Base-by-base conservation (phyloP, 2,888 invertebrate genomes). In the Diplolepis rosae region DNA sequence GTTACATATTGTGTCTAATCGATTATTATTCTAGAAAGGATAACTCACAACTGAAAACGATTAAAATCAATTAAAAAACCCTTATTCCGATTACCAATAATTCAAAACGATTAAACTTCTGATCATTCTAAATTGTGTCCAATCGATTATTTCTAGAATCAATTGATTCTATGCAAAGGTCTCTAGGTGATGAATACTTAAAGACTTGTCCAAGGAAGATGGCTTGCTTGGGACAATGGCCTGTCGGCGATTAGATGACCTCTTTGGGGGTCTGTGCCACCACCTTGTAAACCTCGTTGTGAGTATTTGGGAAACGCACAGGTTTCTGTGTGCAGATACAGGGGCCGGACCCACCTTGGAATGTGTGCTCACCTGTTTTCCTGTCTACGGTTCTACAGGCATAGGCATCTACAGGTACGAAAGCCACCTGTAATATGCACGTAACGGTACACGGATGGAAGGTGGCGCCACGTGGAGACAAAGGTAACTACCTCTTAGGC, bases 401-500 rank as follows among this genome's bases (percentile, higher is more conserved):
- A n/a, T n/a, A n/a, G n/a, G n/a, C n/a, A n/a, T n/a, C 61, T 68
- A 72, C 72, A 71, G 70, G 75, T 78, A 79, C 77, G 75, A 76
- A 77, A 76, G 79, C 81, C 83, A 85, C 84, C 86, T 86, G 87
- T 84, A 84, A 80, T 74, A 72, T 75, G 70, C 70, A 72, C 70
- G 81, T 87, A 87, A 87, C 87, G 87, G 87, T 86, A 87, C 80
- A 82, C 76, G 3, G 24, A 61, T 75, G 85, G 78, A 84, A 79
- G 72, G 85, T 86, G 84, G 88, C 85, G 87, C 86, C 83, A 73
- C 80, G 79, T 71, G 72, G 77, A 77, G 69, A 54, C 69, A 69
- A 66, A 54, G 65, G 72, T 66, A 82, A 80, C 81, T 80, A 81
- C 79, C 81, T 83, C 83, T 83, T 85, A 88, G 88, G 88, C 88